Conservation (phyloP, 2,888 invertebrate species). For the Cheilosia vulpina region DNA sequence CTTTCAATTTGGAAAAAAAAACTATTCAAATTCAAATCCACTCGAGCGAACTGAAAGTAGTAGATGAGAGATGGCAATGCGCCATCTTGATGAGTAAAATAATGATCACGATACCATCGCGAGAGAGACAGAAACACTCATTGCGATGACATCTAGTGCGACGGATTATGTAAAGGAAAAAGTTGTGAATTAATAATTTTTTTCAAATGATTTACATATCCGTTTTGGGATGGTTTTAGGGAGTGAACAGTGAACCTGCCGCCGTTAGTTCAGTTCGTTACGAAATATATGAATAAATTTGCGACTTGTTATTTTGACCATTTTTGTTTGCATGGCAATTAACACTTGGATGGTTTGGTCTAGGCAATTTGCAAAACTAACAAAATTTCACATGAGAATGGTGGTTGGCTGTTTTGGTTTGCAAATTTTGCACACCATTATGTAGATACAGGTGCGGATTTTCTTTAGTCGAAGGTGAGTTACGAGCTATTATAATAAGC, state of each 20-base stretch:
- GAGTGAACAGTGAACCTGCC: neutral
- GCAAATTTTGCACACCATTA: no score
- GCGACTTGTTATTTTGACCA: no score
- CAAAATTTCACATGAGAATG: no score
- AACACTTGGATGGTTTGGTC: no score
- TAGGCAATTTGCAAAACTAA: no score
- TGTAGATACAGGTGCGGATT: no score
- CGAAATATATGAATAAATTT: no score
- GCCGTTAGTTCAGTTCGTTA: no score
- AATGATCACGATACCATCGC: neutral
- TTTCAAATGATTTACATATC: slow-evolving; percentile 4
- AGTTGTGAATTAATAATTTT: neutral
- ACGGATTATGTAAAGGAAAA: slow-evolving; percentile 23
- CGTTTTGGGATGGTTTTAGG: neutral
- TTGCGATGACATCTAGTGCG: slow-evolving; percentile 40
- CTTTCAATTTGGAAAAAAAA: neutral
- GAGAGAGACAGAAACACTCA: neutral
- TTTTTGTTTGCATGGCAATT: no score
- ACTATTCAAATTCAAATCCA: neutral
- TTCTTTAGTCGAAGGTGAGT: no score
- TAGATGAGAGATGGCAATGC: neutral
- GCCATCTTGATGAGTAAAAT: slow-evolving; percentile 4
- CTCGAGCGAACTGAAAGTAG: neutral
- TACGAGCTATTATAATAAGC: no score
- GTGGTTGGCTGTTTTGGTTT: no score